Base-by-base conservation (phyloP, 2,888 invertebrate species). In the Macropis europaea region DNA sequence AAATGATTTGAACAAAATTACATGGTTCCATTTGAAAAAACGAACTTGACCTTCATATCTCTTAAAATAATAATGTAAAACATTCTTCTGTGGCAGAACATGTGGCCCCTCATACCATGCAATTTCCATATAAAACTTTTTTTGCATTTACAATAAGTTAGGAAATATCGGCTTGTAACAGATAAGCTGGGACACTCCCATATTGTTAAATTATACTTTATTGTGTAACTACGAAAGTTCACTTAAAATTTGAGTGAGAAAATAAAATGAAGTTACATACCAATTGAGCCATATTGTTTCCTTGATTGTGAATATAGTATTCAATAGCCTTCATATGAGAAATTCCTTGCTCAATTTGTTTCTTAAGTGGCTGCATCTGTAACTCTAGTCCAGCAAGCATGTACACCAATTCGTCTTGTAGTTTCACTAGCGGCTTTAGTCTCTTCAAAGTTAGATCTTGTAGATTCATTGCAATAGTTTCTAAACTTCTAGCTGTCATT, bases 251-350 rank as follows among this genome's bases (percentile, higher is more conserved):
- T 9, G 13, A 13, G 11, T 13, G 17, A 63, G 3, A n/a, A 32
- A 66, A 3, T 28, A 19, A 28, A n/a, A n/a, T n/a, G n/a, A n/a
- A n/a, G n/a, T n/a, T 86, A 81, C 91, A 90, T 90, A 94, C 94
- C 92, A 94, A 92, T 82, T 93, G 92, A 56, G 94, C 94, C 81
- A 95, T 94, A 79, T 93, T 92, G 52, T 92, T 93, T 30, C 95
- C 95, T 81, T 94, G 94, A 84, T 93, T 94, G 82, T 95, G 93
- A 72, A 96, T 92, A 89, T 94, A 95, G 86, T 93, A 94, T 87
- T 96, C 95, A 47, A 95, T 94, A n/a, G 93, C 94, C 82, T 94
- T 94, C 77, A 96, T 92, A 85, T 95, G 95, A 62, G 93, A 93
- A 4, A 95, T 90, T 0, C 95, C 94, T 80, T 94, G 94, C 88